Conservation (phyloP, 2,888 invertebrate species). For the Rotaria socialis region DNA sequence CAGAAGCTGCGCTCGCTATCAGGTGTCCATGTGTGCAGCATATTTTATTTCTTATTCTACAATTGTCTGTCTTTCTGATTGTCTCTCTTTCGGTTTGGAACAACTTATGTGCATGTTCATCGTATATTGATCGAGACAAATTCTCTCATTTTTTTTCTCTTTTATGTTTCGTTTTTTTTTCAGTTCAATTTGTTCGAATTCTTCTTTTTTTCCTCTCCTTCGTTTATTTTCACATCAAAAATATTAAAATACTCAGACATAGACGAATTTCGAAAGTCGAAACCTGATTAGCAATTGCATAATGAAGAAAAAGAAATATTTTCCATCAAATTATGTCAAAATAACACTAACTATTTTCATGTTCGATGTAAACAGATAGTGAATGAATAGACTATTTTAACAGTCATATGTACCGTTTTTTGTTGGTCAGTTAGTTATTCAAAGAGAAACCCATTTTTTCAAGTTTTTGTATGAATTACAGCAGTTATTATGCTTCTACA, state of each 20-base stretch:
- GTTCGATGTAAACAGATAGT: too few species aligned
- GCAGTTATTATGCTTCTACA: too few species aligned
- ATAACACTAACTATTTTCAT: too few species aligned
- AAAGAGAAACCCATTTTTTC: too few species aligned
- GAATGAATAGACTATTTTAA: too few species aligned
- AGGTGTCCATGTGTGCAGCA: neutral
- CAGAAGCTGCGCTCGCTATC: neutral
- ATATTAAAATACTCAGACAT: neutral
- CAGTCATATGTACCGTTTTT: too few species aligned
- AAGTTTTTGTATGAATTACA: too few species aligned
- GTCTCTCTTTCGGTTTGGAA: neutral
- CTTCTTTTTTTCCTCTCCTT: neutral
- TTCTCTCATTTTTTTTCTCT: neutral
- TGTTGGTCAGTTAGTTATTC: too few species aligned
- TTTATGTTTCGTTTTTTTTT: neutral
- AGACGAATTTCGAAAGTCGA: neutral
- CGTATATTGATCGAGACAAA: neutral
- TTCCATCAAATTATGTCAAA: too few species aligned
- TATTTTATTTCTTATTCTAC: neutral
- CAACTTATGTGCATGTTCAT: neutral
- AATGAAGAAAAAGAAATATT: too few species aligned
- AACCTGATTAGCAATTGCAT: neutral
- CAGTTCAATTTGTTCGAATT: neutral
- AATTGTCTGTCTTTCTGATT: neutral
- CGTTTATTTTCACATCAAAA: constrained; percentile 23